Evolutionary conservation across 2,797 vertebrate species (phyloP), one percentile per base, ranked within the genome.

Genomic region (Chrosomus eos): DNA sequence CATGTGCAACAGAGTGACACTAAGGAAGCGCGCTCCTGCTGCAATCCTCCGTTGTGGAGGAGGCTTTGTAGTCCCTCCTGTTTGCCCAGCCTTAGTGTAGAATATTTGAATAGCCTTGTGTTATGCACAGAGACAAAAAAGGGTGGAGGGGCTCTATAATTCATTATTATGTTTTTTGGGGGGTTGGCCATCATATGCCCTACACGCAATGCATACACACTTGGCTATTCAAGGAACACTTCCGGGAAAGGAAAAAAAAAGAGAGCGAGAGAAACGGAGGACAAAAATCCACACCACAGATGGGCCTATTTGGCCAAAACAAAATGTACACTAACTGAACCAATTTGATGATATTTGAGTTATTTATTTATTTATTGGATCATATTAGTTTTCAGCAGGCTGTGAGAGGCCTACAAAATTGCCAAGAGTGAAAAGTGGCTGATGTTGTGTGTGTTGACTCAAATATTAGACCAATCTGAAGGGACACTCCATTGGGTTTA

Each of bases 61-160:
- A 43, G 51, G 31, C 87, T 71, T 86, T 80, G 86, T 67, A 86
- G 88, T 67, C 53, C 85, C 83, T 84, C 68, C 36, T 88, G 87
- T 67, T 88, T 80, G 72, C 82, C 82, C 80, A 77, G 81, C 70
- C 76, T 45, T 43, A 86, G 84, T 89, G 84, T 51, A n/a, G 87
- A 91, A 90, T 87, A 75, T 80, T 68, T 68, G 28, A 76, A 58
- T 26, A 76, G 74, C 7, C 74, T 58, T 1, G 23, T 76, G 40
- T 21, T 28, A 16, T 7, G 13, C 28, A 64, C 55, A 1, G 16
- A 28, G 51, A 64, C 36, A 80, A 45, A 79, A 68, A 68, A 68
- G 19, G 64, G 18, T 7, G 18, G 31, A 26, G 1, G 43, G 28
- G 13, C 40, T 80, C 78, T 68, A 53, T 53, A 80, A 68, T 45